phyloP scores from a whole-genome alignment of 2,113 vertebrate genomes.

The Hydropotes inermis region DNA sequence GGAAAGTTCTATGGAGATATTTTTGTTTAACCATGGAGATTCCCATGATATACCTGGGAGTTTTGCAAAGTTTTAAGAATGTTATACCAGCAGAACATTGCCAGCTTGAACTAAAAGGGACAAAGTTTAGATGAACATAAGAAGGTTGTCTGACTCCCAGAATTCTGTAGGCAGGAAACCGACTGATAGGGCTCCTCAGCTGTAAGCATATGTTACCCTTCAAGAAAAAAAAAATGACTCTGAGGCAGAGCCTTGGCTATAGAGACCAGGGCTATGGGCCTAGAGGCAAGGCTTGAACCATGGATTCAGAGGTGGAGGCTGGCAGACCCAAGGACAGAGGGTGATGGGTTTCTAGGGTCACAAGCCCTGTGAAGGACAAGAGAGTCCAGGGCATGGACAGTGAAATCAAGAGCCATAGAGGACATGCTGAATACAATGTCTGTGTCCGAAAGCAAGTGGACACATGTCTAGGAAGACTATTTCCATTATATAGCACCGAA shows the following conservation, averaged over 20 bases:
- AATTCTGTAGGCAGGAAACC: not conserved
- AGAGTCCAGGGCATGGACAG: not conserved
- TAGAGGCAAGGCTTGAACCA: not conserved
- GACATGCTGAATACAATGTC: not conserved
- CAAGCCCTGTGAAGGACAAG: not conserved
- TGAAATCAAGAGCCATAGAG: not conserved
- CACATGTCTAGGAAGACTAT: not conserved
- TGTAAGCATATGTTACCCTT: not conserved
- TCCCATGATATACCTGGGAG: not conserved
- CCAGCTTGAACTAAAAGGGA: not conserved
- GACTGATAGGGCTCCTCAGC: not conserved
- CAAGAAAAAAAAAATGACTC: not conserved
- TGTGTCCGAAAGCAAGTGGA: not conserved
- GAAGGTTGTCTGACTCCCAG: not conserved
- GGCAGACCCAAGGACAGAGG: not conserved
- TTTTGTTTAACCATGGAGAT: not conserved
- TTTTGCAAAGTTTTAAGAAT: not conserved
- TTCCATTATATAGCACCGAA: not conserved
- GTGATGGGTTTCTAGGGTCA: too few species aligned
- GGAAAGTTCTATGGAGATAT: not conserved
- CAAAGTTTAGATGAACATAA: not conserved
- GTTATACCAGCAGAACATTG: not conserved
- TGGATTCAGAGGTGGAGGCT: not conserved
- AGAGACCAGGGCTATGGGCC: not conserved
- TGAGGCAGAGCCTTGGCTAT: not conserved